Evolutionary conservation across 2,888 invertebrate genomes (phyloP).

Genomic region (Oithona nana): DNA sequence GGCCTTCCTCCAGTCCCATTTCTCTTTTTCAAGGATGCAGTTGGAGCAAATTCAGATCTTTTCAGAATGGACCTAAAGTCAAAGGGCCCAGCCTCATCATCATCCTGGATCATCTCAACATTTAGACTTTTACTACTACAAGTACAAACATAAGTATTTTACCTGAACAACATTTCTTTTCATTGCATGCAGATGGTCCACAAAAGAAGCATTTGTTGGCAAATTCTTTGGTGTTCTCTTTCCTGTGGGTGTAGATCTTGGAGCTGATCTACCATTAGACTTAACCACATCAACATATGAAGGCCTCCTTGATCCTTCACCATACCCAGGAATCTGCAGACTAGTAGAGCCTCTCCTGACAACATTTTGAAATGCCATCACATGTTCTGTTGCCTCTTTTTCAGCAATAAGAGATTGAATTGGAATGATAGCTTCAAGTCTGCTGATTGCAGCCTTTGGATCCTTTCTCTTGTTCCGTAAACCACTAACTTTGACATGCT

Average conservation of each 20-base stretch:
- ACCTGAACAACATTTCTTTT: neutral
- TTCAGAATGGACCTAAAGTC: conserved; percentile 44
- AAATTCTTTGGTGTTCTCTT: neutral
- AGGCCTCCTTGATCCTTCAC: neutral
- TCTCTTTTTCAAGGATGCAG: conserved; percentile 39
- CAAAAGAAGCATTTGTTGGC: neutral
- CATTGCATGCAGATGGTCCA: conserved; percentile 3
- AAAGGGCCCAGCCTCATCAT: conserved; percentile 42
- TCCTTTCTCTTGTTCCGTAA: neutral
- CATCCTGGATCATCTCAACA: conserved; percentile 14
- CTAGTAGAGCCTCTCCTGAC: no score
- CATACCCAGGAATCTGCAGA: no score
- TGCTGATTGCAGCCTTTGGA: neutral
- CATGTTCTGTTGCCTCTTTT: neutral
- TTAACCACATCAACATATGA: neutral
- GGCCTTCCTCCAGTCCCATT: conserved; percentile 15
- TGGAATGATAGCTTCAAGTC: neutral
- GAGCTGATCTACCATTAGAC: neutral
- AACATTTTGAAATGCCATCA: neutral
- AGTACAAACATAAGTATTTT: neutral
- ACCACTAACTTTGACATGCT: neutral
- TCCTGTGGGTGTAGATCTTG: neutral
- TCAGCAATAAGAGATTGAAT: neutral
- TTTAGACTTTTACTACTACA: neutral
- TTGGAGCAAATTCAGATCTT: conserved; percentile 43